A percentile compares a stretch with the other conserved stretches of the same genome.
Evolutionary conservation across 2,797 vertebrate species (phyloP).

Genomic region (Pseudopleuronectes americanus): DNA sequence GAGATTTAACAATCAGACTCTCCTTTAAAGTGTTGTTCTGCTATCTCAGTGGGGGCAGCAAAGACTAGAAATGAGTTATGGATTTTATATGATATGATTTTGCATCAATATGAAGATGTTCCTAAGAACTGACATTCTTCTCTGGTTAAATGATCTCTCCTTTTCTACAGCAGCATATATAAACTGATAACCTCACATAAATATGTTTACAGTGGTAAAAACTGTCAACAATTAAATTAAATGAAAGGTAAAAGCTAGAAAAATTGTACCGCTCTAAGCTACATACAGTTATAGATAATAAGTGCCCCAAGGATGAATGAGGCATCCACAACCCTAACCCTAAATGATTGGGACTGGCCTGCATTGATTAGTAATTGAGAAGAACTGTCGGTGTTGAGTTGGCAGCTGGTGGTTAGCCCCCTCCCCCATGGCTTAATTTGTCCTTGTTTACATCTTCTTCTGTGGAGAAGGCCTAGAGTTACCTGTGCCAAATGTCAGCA

Average conservation of each 20-base stretch:
- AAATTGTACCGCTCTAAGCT: neutral
- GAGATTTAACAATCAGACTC: neutral
- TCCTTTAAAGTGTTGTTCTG: neutral
- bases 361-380: neutral
- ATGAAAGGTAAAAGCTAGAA: neutral
- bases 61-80: neutral
- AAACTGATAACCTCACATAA: neutral
- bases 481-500: slow-evolving; percentile 24
- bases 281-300: neutral
- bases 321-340: too few relatives aligned
- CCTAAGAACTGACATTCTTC: neutral
- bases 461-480: slow-evolving; percentile 5
- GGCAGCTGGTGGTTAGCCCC: neutral
- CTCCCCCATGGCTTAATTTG: neutral
- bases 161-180: neutral
- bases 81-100: neutral
- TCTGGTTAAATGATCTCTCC: neutral
- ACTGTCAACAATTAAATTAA: neutral
- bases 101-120: neutral
- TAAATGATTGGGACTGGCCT: neutral
- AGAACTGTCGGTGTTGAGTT: neutral
- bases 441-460: slow-evolving; percentile 14
- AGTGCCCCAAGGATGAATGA: neutral
- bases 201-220: neutral
- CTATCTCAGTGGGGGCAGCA: neutral